Conservation (phyloP, 1,140 invertebrate genomes). For the Drosophila punjabiensis region DNA sequence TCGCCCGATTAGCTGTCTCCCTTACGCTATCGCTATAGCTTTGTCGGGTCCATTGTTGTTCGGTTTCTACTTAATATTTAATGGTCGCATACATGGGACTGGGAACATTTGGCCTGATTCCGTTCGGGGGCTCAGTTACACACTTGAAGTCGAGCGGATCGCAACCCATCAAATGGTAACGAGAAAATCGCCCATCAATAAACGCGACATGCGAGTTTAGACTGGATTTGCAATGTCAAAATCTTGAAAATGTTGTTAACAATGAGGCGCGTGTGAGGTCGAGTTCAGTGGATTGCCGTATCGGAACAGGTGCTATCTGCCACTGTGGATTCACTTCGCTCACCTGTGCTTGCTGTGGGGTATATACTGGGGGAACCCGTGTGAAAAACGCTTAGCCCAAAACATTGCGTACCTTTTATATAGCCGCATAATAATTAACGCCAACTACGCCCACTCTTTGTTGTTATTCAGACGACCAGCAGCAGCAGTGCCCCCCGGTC, state of each 20-base stretch:
- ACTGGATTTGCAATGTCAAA: conserved; percentile 31
- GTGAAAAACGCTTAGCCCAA: conserved; percentile 10
- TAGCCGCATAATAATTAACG: conserved; percentile 8
- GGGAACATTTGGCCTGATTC: conserved; percentile 67
- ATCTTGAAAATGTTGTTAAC: conserved; percentile 31
- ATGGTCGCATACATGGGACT: conserved; percentile 65
- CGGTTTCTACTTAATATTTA: conserved; percentile 66
- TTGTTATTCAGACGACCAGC: conserved; percentile 39
- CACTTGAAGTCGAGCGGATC: conserved; percentile 66
- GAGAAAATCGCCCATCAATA: conserved; percentile 22
- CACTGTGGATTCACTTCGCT: too few relatives aligned
- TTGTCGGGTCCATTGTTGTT: conserved; percentile 45
- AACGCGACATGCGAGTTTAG: conserved; percentile 4
- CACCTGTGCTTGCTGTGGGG: conserved; percentile 3
- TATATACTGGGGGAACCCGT: neutral
- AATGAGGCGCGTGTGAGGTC: conserved; percentile 41
- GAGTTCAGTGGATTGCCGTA: neutral
- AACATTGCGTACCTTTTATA: conserved; percentile 23
- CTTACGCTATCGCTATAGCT: conserved; percentile 44
- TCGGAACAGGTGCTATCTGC: conserved; percentile 6
- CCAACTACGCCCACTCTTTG: neutral
- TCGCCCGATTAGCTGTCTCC: conserved; percentile 39
- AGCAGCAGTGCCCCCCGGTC: neutral
- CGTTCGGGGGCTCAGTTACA: conserved; percentile 60
- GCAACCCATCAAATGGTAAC: conserved; percentile 32